phyloP scores from a whole-genome alignment of 2,113 vertebrate species.

The Tragulus kanchil region DNA sequence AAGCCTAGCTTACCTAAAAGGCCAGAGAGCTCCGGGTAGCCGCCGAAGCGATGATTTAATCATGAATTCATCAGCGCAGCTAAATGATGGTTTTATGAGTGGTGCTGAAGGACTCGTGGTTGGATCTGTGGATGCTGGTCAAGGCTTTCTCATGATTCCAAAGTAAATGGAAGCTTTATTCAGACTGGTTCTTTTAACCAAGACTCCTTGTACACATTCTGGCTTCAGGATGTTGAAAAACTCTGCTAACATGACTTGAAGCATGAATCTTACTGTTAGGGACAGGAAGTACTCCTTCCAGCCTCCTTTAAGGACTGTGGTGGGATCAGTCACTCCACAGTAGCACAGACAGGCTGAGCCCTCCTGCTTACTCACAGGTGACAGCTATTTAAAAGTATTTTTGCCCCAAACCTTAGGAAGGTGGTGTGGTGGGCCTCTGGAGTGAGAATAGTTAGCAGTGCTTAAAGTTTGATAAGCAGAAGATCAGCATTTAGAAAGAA shows the following conservation, averaged over 20 bases:
- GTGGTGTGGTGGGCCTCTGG: not conserved
- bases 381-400: not conserved
- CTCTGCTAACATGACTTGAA: not conserved
- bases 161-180: not conserved
- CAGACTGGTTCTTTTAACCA: not conserved
- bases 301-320: not conserved
- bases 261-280: not conserved
- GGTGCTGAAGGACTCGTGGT: not conserved
- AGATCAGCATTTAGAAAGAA: not conserved
- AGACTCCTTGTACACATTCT: not conserved
- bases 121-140: not conserved
- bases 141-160: not conserved
- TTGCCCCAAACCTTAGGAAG: not conserved
- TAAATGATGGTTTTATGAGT: not conserved
- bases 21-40: not conserved
- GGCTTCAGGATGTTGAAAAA: not conserved
- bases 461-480: not conserved
- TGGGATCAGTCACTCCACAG: not conserved
- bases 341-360: not conserved
- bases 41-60: not conserved
- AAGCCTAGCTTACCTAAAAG: not conserved
- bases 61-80: not conserved
- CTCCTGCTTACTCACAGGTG: not conserved
- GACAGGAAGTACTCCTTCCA: not conserved
- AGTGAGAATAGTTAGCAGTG: not conserved